These are phyloP conservation scores for Amphiprion clarkii DNA, from an alignment of 2,797 vertebrate genomes.

Conservation along the genomic window DNA sequence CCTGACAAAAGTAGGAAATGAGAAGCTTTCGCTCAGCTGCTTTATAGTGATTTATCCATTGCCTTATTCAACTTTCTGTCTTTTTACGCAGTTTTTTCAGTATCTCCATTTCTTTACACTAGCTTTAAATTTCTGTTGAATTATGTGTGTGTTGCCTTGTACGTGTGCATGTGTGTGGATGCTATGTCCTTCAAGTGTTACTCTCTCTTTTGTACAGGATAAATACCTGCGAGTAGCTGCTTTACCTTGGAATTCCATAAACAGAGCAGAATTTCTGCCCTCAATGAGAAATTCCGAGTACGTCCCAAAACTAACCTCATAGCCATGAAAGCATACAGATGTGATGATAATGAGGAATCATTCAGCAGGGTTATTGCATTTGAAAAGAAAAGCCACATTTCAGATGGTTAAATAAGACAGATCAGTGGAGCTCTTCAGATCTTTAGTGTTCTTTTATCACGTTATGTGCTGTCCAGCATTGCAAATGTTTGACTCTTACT, in stretches of 20 bases:
- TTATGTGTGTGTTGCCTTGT: too few relatives aligned
- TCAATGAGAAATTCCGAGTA: slow-evolving; percentile 27
- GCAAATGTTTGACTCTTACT: slow-evolving; percentile 7
- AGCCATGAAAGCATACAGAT: too few relatives aligned
- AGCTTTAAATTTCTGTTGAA: not conserved
- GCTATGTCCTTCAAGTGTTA: not conserved
- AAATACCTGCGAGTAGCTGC: not conserved
- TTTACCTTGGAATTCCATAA: not conserved
- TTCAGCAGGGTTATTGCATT: slow-evolving; percentile 12
- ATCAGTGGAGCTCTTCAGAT: not conserved
- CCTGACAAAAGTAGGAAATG: not conserved
- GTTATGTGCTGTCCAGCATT: slow-evolving; percentile 3
- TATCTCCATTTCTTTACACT: not conserved
- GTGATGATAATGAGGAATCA: not conserved
- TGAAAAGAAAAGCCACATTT: slow-evolving; percentile 2
- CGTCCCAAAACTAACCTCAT: slow-evolving; percentile 9
- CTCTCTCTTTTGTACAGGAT: not conserved
- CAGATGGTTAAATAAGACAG: slow-evolving; percentile 22
- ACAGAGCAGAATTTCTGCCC: slow-evolving; percentile 16
- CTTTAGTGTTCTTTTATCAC: not conserved
- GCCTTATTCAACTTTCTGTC: not conserved
- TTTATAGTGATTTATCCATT: not conserved
- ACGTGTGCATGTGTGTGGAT: not conserved
- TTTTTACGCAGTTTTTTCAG: not conserved
- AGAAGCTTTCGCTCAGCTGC: not conserved